Base-by-base conservation (phyloP, 2,113 vertebrate genomes). In the Cochlearius cochlearius region DNA sequence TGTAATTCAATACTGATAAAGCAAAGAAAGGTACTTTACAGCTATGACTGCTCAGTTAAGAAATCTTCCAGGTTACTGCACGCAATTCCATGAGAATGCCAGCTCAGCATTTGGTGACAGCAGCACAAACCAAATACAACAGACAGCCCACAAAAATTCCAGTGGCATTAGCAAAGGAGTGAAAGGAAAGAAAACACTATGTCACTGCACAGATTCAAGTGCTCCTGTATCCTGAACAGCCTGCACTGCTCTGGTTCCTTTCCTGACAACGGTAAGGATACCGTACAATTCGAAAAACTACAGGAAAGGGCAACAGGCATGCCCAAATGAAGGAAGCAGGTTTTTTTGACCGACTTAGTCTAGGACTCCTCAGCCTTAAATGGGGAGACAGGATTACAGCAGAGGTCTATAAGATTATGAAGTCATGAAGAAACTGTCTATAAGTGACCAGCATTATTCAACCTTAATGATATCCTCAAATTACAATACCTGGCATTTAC, bases 271-370 rank as follows among this genome's bases (percentile, higher is more conserved):
- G 26, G 21, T 2, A 16, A 64, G 55, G 23, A 39, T 4, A 21
- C 0, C 11, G 30, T 3, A 41, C 12, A 14, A 34, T 1, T 21
- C 2, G 1, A 6, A 20, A 6, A 12, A 30, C 11, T 0, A 7
- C 12, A 19, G 45, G 6, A 15, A 64, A 80, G 55, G 53, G 45
- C 55, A 73, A 27, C 26, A 9, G 3, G 21, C 21, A 25, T 0
- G 0, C 2, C 32, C 47, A 17, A 11, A 13, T 0, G 7, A 0
- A 52, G 17, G 15, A 12, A 43, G 18, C 26, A 41, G 30, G 2
- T 1, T 3, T 2, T 3, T 55, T 9, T 17, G 5, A 59, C 14
- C 23, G 38, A 2, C 10, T 10, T 49, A 21, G 23, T 11, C 7
- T 1, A 34, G 39, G 19, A 47, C 12, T 34, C 18, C 56, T 12